Percentiles rank a stretch among this genome's conserved stretches.
Conservation (phyloP, 1,140 invertebrate species). For the Catajapyx aquilonaris region DNA sequence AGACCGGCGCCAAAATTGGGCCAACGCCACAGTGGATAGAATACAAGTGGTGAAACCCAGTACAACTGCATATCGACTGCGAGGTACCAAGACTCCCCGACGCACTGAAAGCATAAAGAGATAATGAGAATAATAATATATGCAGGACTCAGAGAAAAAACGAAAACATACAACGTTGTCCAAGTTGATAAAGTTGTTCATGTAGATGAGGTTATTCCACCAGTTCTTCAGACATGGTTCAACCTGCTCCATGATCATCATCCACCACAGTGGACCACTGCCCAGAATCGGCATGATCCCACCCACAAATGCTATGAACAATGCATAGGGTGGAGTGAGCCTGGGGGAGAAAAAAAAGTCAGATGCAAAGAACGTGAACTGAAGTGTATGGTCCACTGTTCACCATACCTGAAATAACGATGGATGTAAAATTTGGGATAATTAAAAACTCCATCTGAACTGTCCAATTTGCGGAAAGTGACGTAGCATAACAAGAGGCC, state of each 20-base stretch:
- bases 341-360: slow-evolving; percentile 22
- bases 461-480: no score
- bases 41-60: slow-evolving; percentile 28
- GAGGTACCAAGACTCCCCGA: slow-evolving; percentile 28
- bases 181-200: slow-evolving; percentile 59
- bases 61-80: slow-evolving; percentile 53
- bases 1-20: no score
- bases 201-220: slow-evolving; percentile 66
- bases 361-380: no score
- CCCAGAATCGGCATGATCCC: slow-evolving; percentile 42
- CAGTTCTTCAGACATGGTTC: slow-evolving; percentile 44
- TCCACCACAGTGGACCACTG: slow-evolving; percentile 41
- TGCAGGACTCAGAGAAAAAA: slow-evolving; percentile 6
- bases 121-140: slow-evolving; percentile 6
- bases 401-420: no score
- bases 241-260: slow-evolving; percentile 31
- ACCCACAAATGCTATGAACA: slow-evolving; percentile 42
- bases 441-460: no score
- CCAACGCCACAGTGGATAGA: slow-evolving; percentile 22
- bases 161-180: slow-evolving; percentile 33
- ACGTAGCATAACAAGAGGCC: no score
- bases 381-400: no score
- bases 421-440: no score
- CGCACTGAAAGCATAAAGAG: slow-evolving; percentile 28
- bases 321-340: slow-evolving; percentile 42